Percentiles rank a stretch among this genome's conserved stretches.
phyloP scores from a whole-genome alignment of 2,888 invertebrate species.

The Heliconius ismenius region DNA sequence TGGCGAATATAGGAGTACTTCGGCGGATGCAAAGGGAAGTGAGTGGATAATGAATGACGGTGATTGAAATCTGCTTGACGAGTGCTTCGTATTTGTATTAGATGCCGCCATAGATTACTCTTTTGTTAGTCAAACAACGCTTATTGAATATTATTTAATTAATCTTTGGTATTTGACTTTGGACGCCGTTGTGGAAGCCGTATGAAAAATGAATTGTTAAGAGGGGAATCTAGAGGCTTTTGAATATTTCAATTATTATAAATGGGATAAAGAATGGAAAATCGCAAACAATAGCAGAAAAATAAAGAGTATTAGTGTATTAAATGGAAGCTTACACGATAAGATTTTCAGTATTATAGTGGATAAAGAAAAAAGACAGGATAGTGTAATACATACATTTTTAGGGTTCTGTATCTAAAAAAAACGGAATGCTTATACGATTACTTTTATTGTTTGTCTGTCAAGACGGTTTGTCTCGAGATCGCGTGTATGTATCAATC shows the following conservation, averaged over 20 bases:
- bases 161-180: constrained; percentile 76
- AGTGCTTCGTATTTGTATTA: constrained; percentile 76
- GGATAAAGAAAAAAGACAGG: constrained; percentile 55
- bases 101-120: constrained; percentile 80
- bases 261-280: not conserved
- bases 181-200: constrained; percentile 52
- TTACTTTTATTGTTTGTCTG: too few species aligned
- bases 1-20: constrained; percentile 61
- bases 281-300: not conserved
- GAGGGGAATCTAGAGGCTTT: constrained; percentile 49
- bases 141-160: constrained; percentile 80
- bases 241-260: constrained; percentile 45
- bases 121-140: constrained; percentile 79
- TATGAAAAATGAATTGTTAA: constrained; percentile 51
- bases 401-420: not conserved
- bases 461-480: too few species aligned
- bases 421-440: too few species aligned
- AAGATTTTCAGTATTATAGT: constrained; percentile 56
- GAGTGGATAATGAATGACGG: constrained; percentile 79
- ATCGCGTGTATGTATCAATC: too few species aligned
- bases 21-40: constrained; percentile 78
- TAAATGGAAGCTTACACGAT: constrained; percentile 39
- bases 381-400: constrained; percentile 59
- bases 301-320: not conserved
- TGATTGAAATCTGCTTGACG: constrained; percentile 77